Conservation (phyloP, 92 coral and sea anemone species). For the Phenganax subtilis region DNA sequence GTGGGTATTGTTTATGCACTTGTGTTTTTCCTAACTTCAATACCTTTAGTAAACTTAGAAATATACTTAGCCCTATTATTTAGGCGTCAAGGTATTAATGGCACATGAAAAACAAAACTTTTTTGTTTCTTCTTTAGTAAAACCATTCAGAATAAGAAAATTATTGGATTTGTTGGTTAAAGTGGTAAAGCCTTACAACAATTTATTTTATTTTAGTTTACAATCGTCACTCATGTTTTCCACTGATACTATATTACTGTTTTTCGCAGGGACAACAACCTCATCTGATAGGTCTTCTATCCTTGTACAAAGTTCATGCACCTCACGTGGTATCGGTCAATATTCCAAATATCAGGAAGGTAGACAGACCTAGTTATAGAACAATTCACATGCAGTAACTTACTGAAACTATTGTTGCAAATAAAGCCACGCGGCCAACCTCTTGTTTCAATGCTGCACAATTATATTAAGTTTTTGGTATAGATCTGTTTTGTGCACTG, state of each 20-base stretch:
- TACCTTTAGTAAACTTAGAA: too few species aligned
- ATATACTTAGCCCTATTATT: too few species aligned
- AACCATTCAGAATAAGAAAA: conserved; percentile 74
- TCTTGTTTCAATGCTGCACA: too few species aligned
- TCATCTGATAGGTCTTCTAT: conserved; percentile 69
- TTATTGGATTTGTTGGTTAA: conserved; percentile 67
- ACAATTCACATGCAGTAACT: too few species aligned
- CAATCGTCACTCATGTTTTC: background rate
- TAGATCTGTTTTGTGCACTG: too few species aligned
- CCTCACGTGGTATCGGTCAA: conserved; percentile 59
- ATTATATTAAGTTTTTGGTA: too few species aligned
- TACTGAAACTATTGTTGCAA: background rate
- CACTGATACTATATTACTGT: background rate
- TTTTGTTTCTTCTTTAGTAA: conserved; percentile 47
- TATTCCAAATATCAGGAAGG: conserved; percentile 33
- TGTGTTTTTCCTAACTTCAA: too few species aligned
- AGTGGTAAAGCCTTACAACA: conserved; percentile 46
- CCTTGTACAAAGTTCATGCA: conserved; percentile 71
- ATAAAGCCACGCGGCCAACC: too few species aligned
- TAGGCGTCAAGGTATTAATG: too few species aligned
- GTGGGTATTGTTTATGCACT: conserved; percentile 38
- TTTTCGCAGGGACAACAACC: conserved; percentile 66
- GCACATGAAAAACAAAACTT: background rate
- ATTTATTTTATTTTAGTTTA: background rate
- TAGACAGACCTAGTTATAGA: background rate